Conservation (phyloP, 2,888 invertebrate species). For the Idaea dimidiata region DNA sequence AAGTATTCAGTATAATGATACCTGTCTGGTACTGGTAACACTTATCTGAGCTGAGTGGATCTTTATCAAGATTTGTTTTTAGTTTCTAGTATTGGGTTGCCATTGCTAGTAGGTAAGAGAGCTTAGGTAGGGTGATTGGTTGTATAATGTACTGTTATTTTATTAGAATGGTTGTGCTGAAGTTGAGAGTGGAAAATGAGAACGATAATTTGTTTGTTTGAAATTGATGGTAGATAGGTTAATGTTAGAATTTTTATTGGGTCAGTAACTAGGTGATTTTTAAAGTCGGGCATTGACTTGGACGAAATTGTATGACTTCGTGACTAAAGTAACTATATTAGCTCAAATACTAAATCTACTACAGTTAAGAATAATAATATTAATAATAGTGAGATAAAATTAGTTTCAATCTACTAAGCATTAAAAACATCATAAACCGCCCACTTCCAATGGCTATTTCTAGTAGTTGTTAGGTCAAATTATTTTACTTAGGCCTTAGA, state of each 20-base stretch:
- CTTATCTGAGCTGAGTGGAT: conserved; percentile 48
- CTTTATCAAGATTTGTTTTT: conserved; percentile 22
- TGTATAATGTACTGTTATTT: background rate
- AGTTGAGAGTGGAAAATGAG: background rate
- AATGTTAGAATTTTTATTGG: background rate
- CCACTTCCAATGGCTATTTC: no score
- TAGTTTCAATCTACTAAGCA: no score
- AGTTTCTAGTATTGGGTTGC: conserved; percentile 18
- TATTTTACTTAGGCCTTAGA: no score
- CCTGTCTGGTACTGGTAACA: conserved; percentile 73
- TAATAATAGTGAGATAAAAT: no score
- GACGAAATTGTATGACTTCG: no score
- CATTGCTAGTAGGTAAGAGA: background rate
- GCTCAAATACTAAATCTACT: no score
- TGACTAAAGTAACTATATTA: no score
- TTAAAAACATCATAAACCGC: no score
- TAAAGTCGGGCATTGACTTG: no score
- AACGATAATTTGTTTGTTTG: background rate
- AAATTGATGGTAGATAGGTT: background rate
- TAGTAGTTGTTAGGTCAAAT: no score
- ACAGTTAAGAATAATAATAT: no score
- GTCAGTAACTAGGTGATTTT: no score
- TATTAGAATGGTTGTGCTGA: background rate
- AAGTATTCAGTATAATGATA: conserved; percentile 79
- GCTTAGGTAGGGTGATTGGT: conserved; percentile 6